These are phyloP conservation scores for Drosophila anomelani DNA, from an alignment of 2,888 invertebrate genomes.

Conservation along the genomic window DNA sequence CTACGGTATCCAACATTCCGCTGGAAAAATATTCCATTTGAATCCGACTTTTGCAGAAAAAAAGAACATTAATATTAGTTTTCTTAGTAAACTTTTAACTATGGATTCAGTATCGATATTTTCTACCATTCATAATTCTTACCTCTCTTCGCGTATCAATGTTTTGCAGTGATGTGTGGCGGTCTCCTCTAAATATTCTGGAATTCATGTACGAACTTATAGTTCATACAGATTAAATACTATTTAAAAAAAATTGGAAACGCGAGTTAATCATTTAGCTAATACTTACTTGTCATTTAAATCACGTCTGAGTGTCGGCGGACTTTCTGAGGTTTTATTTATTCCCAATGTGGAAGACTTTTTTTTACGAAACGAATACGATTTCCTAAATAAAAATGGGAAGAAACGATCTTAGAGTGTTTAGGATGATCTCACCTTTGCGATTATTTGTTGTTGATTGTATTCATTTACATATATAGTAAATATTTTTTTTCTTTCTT, in stretches of 20 bases:
- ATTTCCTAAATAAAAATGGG: constrained; percentile 68
- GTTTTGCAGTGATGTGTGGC: constrained; percentile 82
- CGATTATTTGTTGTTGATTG: too few relatives aligned
- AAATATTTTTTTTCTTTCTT: constrained; percentile 76
- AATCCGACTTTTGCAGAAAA: constrained; percentile 46
- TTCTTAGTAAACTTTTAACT: background rate
- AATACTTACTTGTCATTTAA: constrained; percentile 43
- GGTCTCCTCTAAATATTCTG: constrained; percentile 33
- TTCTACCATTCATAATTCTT: constrained; percentile 3
- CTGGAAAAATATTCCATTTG: constrained; percentile 65
- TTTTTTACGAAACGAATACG: constrained; percentile 84
- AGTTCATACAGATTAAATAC: background rate
- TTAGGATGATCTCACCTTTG: constrained; percentile 8
- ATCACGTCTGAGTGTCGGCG: constrained; percentile 78
- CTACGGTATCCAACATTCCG: constrained; percentile 82
- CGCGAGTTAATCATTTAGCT: background rate
- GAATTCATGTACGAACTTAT: constrained; percentile 34
- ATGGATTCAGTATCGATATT: background rate
- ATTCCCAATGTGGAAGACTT: constrained; percentile 84
- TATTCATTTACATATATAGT: too few relatives aligned
- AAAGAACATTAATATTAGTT: background rate
- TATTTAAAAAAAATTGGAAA: background rate
- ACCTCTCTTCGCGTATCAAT: constrained; percentile 72
- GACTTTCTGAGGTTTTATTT: constrained; percentile 85
- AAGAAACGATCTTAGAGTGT: background rate